Conservation (phyloP, 2,797 vertebrate genomes). For the Sciaenops ocellatus region DNA sequence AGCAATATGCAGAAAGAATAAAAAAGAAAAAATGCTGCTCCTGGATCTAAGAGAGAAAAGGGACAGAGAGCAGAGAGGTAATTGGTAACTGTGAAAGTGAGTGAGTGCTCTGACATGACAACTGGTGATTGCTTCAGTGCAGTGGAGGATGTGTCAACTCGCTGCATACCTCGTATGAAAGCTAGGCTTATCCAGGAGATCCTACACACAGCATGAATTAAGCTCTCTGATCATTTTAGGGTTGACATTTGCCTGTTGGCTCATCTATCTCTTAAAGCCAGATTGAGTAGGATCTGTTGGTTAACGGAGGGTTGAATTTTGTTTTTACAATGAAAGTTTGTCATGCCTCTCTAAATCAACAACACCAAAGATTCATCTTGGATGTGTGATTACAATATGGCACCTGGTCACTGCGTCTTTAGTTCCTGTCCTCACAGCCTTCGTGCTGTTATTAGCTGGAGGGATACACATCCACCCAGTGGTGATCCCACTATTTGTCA, state of each 20-base stretch:
- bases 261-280: constrained; percentile 41
- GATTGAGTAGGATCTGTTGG: too few species aligned
- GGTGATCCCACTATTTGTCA: too few species aligned
- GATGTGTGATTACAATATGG: too few species aligned
- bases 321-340: too few species aligned
- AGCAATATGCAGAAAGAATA: not conserved
- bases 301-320: too few species aligned
- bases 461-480: too few species aligned
- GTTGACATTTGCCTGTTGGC: constrained; percentile 72
- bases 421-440: too few species aligned
- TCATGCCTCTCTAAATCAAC: too few species aligned
- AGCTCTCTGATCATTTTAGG: constrained; percentile 62
- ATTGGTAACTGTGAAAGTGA: constrained; percentile 58
- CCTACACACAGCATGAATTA: constrained; percentile 56
- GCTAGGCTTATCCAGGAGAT: constrained; percentile 57
- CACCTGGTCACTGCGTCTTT: too few species aligned
- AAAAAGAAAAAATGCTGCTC: constrained; percentile 20
- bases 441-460: too few species aligned
- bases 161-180: constrained; percentile 52
- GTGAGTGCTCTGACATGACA: constrained; percentile 62
- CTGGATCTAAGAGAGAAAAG: constrained; percentile 20
- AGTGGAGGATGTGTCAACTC: constrained; percentile 65
- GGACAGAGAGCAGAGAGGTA: constrained; percentile 48
- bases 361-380: too few species aligned
- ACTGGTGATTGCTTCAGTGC: constrained; percentile 53